Conservation (phyloP, 2,113 vertebrate species). For the Triplophysa dalaica region DNA sequence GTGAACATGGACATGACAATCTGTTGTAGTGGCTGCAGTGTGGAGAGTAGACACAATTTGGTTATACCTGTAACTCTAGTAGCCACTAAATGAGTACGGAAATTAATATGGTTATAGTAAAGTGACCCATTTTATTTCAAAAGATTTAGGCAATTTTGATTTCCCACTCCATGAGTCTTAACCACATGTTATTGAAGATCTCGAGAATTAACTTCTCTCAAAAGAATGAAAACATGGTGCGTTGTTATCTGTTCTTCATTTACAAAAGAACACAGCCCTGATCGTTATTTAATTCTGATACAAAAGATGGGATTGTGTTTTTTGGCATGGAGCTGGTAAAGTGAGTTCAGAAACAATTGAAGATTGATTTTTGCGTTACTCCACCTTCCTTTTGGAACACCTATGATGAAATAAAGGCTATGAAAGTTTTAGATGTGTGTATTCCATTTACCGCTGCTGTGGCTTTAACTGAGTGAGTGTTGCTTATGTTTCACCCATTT, state of each 20-base stretch:
- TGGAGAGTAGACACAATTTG: conserved; percentile 15
- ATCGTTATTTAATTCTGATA: background rate
- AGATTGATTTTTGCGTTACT: background rate
- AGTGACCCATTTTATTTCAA: background rate
- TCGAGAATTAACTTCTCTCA: background rate
- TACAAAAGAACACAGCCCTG: conserved; percentile 30
- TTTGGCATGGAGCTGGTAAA: conserved; percentile 4
- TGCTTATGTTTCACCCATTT: conserved; percentile 47
- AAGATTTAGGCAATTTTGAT: too few species aligned
- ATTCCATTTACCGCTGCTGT: conserved; percentile 43
- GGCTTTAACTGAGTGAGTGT: conserved; percentile 55
- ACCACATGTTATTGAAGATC: background rate
- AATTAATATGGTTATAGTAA: too few species aligned
- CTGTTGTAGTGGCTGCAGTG: conserved; percentile 34
- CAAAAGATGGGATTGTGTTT: conserved; percentile 4
- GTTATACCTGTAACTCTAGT: background rate
- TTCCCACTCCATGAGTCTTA: background rate
- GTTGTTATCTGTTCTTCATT: conserved; percentile 30
- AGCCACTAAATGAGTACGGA: background rate
- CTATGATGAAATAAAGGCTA: background rate
- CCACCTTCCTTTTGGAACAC: background rate
- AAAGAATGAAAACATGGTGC: background rate
- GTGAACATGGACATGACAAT: conserved; percentile 39
- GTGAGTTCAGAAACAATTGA: conserved; percentile 3
- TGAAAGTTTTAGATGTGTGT: background rate